These are phyloP conservation scores for Miniopterus natalensis DNA, from an alignment of 2,113 vertebrate genomes.

Conservation along the genomic window DNA sequence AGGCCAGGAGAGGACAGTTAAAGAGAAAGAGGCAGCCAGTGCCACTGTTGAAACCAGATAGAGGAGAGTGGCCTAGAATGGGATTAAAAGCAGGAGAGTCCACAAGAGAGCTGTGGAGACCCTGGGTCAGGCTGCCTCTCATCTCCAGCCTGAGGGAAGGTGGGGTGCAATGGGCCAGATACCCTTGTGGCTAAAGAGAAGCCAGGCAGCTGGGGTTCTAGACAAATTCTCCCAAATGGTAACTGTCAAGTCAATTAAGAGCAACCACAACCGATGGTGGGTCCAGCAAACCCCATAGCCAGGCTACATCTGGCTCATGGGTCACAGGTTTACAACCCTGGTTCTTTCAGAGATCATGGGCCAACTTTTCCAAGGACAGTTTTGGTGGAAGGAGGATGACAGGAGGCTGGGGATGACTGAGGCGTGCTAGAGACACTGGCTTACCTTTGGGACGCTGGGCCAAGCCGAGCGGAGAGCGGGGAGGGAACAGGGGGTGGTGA, in stretches of 20 bases:
- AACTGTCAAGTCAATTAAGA: not conserved
- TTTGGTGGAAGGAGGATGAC: not conserved
- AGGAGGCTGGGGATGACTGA: not conserved
- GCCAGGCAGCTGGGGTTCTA: not conserved
- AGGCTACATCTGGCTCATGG: not conserved
- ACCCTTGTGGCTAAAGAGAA: not conserved
- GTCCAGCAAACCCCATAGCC: not conserved
- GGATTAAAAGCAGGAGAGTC: not conserved
- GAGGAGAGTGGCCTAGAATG: not conserved
- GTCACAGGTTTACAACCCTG: not conserved
- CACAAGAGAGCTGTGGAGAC: not conserved
- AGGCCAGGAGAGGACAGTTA: not conserved
- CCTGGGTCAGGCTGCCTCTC: not conserved
- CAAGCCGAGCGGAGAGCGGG: no score
- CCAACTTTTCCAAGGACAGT: not conserved
- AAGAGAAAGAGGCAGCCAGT: not conserved
- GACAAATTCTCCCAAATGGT: not conserved
- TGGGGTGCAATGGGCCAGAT: not conserved
- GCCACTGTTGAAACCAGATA: not conserved
- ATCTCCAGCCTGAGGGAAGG: not conserved
- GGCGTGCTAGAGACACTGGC: no score
- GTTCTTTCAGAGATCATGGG: not conserved
- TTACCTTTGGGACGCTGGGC: no score
- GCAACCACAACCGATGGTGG: not conserved
- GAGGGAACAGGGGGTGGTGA: no score